Percentiles rank a stretch among this genome's conserved stretches.
These are phyloP conservation scores for Rhogogaster chlorosoma DNA, from an alignment of 2,888 invertebrate genomes.

Conservation along the genomic window DNA sequence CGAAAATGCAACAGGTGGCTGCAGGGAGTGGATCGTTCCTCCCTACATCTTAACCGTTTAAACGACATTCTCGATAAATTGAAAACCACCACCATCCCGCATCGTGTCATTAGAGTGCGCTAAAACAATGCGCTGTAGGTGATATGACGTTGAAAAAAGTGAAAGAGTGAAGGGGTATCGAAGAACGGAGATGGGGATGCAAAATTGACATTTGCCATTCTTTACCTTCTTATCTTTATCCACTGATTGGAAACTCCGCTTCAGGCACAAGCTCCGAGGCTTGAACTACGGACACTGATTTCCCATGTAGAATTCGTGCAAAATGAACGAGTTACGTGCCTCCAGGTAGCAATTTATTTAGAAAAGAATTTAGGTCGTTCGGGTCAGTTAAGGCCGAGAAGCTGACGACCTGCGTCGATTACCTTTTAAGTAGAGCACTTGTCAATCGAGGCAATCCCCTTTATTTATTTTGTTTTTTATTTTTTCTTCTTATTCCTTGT, in stretches of 20 bases:
- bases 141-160: neutral
- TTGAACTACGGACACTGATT: neutral
- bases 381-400: slow-evolving; percentile 66
- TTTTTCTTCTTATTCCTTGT: neutral
- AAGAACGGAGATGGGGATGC: neutral
- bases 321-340: slow-evolving; percentile 52
- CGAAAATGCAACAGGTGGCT: slow-evolving; percentile 30
- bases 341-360: slow-evolving; percentile 69
- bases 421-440: slow-evolving; percentile 29
- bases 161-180: too few relatives aligned
- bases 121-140: neutral
- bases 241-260: slow-evolving; percentile 1
- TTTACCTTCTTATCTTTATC: neutral
- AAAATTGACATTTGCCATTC: neutral
- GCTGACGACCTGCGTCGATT: slow-evolving; percentile 44
- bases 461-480: neutral
- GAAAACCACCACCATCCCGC: neutral
- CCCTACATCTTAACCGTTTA: neutral
- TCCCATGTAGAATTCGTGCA: slow-evolving; percentile 15
- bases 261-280: slow-evolving; percentile 25
- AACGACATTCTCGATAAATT: slow-evolving; percentile 4
- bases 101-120: neutral
- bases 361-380: slow-evolving; percentile 72
- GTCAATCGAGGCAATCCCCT: neutral
- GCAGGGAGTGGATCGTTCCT: neutral